Percentiles rank a stretch among this genome's conserved stretches.
phyloP scores from a whole-genome alignment of 2,113 vertebrate species.

The Rallus limicola region DNA sequence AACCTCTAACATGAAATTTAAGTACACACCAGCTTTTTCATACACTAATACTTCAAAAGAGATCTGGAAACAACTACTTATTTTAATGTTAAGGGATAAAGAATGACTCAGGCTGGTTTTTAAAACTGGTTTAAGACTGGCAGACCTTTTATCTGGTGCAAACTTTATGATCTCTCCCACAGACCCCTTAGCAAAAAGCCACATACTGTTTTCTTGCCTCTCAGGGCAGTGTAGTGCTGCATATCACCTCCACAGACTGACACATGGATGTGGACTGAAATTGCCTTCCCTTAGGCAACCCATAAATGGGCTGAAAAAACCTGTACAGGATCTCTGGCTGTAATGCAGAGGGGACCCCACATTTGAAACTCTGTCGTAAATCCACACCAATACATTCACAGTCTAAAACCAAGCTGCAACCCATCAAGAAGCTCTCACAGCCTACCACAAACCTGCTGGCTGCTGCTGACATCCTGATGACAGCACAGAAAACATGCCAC shows the following conservation, averaged over 20 bases:
- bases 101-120: neutral
- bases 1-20: neutral
- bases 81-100: neutral
- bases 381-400: neutral
- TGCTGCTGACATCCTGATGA: neutral
- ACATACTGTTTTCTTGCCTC: neutral
- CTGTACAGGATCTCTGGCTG: neutral
- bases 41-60: neutral
- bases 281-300: neutral
- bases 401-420: neutral
- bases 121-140: neutral
- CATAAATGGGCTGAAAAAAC: neutral
- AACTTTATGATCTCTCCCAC: neutral
- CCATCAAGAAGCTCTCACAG: neutral
- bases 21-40: neutral
- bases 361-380: neutral
- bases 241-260: neutral
- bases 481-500: neutral
- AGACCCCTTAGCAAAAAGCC: neutral
- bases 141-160: neutral
- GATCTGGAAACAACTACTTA: neutral
- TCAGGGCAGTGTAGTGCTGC: neutral
- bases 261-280: rapidly evolving
- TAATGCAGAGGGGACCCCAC: neutral
- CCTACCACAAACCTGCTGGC: rapidly evolving